Conservation (phyloP, 1,140 invertebrate genomes). For the Gryon sp. region DNA sequence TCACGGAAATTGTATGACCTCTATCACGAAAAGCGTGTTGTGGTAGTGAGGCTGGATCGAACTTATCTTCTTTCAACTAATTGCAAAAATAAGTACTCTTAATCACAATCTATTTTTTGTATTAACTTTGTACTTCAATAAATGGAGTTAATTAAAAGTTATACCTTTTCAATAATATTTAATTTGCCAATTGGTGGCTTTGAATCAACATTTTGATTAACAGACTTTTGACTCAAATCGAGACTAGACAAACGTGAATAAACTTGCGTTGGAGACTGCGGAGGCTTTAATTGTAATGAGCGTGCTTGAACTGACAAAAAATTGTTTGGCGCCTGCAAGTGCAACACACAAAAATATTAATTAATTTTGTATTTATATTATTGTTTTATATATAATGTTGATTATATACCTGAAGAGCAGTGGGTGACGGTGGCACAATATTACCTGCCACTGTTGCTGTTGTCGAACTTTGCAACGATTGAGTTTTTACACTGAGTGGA, state of each 20-base stretch:
- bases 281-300: slow-evolving; percentile 73
- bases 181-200: slow-evolving; percentile 77
- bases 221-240: slow-evolving; percentile 69
- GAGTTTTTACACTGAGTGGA: slow-evolving; percentile 70
- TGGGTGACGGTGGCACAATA: slow-evolving; percentile 75
- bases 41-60: slow-evolving; percentile 77
- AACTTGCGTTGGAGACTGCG: slow-evolving; percentile 80
- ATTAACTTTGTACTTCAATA: too few relatives aligned
- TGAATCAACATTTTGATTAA: slow-evolving; percentile 66
- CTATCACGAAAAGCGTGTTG: slow-evolving; percentile 84
- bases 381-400: not conserved
- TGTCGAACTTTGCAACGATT: slow-evolving; percentile 62
- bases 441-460: slow-evolving; percentile 61
- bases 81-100: slow-evolving; percentile 10
- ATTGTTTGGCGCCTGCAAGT: slow-evolving; percentile 67
- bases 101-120: slow-evolving; percentile 3
- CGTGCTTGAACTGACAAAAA: slow-evolving; percentile 70
- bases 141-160: too few relatives aligned
- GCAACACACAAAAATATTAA: slow-evolving; percentile 17
- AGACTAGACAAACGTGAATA: slow-evolving; percentile 74
- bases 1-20: slow-evolving; percentile 91
- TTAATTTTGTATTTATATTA: not conserved
- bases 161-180: slow-evolving; percentile 73
- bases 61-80: slow-evolving; percentile 73
- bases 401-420: slow-evolving; percentile 67